Conservation (phyloP, 2,888 invertebrate species). For the Heteropelma amictum region DNA sequence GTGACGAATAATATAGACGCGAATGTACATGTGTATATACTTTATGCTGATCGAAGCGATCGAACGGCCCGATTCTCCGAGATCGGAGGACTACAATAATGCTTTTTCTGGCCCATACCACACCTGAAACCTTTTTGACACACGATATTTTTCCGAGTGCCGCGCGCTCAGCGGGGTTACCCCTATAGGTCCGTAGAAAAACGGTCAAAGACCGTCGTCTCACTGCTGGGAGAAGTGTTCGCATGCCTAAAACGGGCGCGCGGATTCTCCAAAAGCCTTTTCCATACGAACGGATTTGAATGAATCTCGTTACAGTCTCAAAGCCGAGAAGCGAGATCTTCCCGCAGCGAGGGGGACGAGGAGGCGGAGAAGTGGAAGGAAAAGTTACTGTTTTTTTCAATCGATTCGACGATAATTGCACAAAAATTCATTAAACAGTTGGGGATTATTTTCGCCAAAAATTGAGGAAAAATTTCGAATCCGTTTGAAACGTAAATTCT, state of each 20-base stretch:
- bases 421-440: no score
- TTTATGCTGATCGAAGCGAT: conserved; percentile 69
- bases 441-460: no score
- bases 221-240: conserved; percentile 22
- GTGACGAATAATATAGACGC: conserved; percentile 42
- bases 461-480: no score
- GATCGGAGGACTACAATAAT: conserved; percentile 30
- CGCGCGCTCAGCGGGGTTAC: conserved; percentile 49
- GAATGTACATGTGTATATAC: neutral
- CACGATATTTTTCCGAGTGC: conserved; percentile 58
- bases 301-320: conserved; percentile 54
- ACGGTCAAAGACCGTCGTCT: conserved; percentile 36
- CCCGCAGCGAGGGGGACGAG: neutral
- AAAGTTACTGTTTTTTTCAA: conserved; percentile 14
- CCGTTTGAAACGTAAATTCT: no score
- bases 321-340: conserved; percentile 27
- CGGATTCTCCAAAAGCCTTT: conserved; percentile 43
- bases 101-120: conserved; percentile 9
- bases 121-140: conserved; percentile 57
- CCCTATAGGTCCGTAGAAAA: conserved; percentile 38
- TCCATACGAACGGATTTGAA: conserved; percentile 56
- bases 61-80: conserved; percentile 55
- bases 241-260: conserved; percentile 15
- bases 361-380: neutral
- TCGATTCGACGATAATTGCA: no score